A percentile compares a stretch with the other conserved stretches of the same genome.
Evolutionary conservation across 2,888 invertebrate species (phyloP).

Genomic region (Latheticus oryzae): DNA sequence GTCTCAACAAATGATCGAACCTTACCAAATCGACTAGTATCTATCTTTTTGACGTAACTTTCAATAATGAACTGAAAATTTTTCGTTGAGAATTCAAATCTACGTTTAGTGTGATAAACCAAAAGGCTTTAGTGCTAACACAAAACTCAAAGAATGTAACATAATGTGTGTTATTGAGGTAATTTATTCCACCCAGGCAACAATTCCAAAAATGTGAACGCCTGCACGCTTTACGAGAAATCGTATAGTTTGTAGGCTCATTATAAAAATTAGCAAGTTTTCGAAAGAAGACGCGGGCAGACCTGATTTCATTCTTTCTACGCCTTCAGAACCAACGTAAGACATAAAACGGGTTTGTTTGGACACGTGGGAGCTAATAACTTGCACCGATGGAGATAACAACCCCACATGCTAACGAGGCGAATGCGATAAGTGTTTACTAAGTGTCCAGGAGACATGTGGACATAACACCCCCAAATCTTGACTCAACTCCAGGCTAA

Average conservation of each 20-base stretch:
- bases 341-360: constrained; percentile 43
- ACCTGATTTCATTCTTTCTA: constrained; percentile 47
- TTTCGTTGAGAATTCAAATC: neutral
- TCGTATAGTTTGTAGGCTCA: constrained; percentile 46
- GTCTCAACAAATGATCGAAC: constrained; percentile 1
- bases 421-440: constrained; percentile 32
- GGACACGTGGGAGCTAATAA: constrained; percentile 41
- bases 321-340: constrained; percentile 43
- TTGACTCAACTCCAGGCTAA: no score
- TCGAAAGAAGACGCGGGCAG: constrained; percentile 46
- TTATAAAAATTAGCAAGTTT: constrained; percentile 46
- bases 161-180: constrained; percentile 25
- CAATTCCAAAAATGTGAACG: constrained; percentile 45
- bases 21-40: no score
- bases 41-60: no score
- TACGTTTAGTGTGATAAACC: neutral
- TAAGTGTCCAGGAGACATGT: constrained; percentile 31
- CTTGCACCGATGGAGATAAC: constrained; percentile 36
- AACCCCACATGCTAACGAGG: constrained; percentile 34
- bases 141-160: constrained; percentile 15
- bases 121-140: constrained; percentile 3
- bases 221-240: constrained; percentile 45
- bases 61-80: constrained; percentile 20
- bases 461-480: no score
- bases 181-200: constrained; percentile 42